Base-by-base conservation (phyloP, 2,113 vertebrate species). In the Naja naja region DNA sequence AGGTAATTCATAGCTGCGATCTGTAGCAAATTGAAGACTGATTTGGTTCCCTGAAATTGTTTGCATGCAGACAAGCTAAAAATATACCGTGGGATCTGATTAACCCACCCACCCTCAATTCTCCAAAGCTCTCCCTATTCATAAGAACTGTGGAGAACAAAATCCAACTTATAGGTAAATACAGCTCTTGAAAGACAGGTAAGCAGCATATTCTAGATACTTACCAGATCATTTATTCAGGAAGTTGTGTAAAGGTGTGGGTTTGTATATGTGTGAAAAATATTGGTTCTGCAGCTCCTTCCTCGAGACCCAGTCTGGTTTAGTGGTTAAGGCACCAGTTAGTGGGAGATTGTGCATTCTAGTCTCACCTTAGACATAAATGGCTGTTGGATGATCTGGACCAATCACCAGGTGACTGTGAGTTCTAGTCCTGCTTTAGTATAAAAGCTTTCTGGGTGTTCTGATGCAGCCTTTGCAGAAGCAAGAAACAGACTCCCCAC, bases 1-100 rank as follows among this genome's bases (percentile, higher is more conserved):
- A 93, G 93, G 92, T 97, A 96, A 96, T 96, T 97, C 94, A 96
- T 93, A 88, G 89, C 53, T 94, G 94, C 45, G 94, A 89, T 96
- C 95, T 95, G 92, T 93, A 94, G 90, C 91, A 94, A 95, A 18
- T 96, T 93, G 88, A 88, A 95, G 90, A 49, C 89, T 97, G 92
- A 96, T 95, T 91, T 93, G 89, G 56, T 92, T 95, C 87, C 58
- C 94, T 94, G 93, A 94, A 92, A 95, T 95, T 91, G 49, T 94
- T 95, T 91, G 89, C 85, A 94, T 93, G 20, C 93, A 96, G 81
- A 91, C 94, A 12, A 91, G 23, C 69, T 91, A 91, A 81, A 97
- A 64, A 95, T 39, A 93, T 91, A 94, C 90, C 23, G 87, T 93
- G 92, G 34, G 43, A 39, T 58, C 87, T 20, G 27, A 88, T 10